These are phyloP conservation scores for Phyto melanocephala DNA, from an alignment of 2,888 invertebrate genomes.

Conservation along the genomic window DNA sequence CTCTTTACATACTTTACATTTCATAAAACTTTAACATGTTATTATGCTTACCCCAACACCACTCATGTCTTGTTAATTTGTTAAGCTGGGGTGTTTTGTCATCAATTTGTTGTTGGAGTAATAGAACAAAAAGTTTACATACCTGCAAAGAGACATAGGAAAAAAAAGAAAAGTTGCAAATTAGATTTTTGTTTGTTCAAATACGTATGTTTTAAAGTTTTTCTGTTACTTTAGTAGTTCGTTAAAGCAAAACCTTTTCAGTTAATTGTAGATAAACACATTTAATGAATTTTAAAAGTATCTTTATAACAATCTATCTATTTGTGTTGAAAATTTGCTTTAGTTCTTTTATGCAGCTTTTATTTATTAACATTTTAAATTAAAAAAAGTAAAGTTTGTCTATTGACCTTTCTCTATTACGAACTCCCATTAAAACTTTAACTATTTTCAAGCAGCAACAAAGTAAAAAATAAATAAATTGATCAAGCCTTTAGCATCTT, in stretches of 20 bases:
- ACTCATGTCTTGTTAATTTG: background rate
- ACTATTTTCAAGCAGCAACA: conserved; percentile 26
- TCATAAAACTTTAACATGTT: background rate
- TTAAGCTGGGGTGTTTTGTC: conserved; percentile 2
- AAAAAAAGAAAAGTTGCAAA: conserved; percentile 55
- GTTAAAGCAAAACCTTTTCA: background rate
- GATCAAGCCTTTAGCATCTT: conserved; percentile 40
- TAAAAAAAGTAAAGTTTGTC: background rate
- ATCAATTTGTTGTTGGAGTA: conserved; percentile 31
- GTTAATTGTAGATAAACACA: no score
- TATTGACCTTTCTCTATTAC: conserved; percentile 44
- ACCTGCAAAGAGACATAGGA: conserved; percentile 65
- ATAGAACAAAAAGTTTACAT: conserved; percentile 59
- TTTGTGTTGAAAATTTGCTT: background rate
- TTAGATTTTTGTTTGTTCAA: conserved; percentile 47
- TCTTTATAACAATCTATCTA: background rate
- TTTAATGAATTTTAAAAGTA: no score
- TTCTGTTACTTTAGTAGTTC: background rate
- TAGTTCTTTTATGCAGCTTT: background rate
- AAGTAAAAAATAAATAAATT: conserved; percentile 1
- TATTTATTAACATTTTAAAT: background rate
- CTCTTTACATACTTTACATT: conserved; percentile 18
- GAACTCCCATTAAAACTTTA: conserved; percentile 19
- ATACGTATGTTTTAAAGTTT: background rate
- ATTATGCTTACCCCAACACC: background rate